Base-by-base conservation (phyloP, 2,113 vertebrate species). In the Glaucidium brasilianum region DNA sequence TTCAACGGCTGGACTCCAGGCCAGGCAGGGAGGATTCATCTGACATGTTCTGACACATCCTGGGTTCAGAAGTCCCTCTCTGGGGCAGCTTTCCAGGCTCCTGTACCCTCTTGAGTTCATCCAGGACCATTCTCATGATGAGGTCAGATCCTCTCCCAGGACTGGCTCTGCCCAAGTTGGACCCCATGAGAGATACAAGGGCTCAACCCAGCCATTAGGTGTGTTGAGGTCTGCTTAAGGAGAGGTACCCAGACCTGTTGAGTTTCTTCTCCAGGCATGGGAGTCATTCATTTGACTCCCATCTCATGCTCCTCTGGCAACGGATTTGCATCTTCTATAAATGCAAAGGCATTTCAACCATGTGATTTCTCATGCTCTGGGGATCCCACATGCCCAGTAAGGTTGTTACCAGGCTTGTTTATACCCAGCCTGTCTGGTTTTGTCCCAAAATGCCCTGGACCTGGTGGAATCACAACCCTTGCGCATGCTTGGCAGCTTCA, bases 351-450 rank as follows among this genome's bases (percentile, higher is more conserved):
- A 71, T 83, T 77, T 84, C 91, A 92, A 75, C 67, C 4, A 6
- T 37, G 86, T 47, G 72, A 80, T 53, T 91, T 81, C 86, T 81
- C 50, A 32, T 47, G 45, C 47, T 59, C 72, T 2, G 6, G 45
- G 64, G 59, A 95, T 96, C 87, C 67, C 73, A 88, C 68, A 71
- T 43, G n/a, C 50, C 45, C 60, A 17, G 30, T 52, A 22, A n/a
- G 20, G 21, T 4, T 90, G 72, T 66, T 72, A 86, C 50, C 55
- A 91, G 95, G 67, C 93, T 81, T 86, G 79, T 97, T 95, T 91
- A 21, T 15, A 71, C 35, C 75, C 91, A 92, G 49, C 26, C 63
- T 73, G 21, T 30, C 79, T 80, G 63, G 45, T 90, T 95, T 62
- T 94, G 75, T 71, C 94, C 83, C 91, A 43, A 18, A 86, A 77